Percentiles rank a stretch among this genome's conserved stretches.
phyloP scores from a whole-genome alignment of 2,113 vertebrate species.

The Sterna hirundo region DNA sequence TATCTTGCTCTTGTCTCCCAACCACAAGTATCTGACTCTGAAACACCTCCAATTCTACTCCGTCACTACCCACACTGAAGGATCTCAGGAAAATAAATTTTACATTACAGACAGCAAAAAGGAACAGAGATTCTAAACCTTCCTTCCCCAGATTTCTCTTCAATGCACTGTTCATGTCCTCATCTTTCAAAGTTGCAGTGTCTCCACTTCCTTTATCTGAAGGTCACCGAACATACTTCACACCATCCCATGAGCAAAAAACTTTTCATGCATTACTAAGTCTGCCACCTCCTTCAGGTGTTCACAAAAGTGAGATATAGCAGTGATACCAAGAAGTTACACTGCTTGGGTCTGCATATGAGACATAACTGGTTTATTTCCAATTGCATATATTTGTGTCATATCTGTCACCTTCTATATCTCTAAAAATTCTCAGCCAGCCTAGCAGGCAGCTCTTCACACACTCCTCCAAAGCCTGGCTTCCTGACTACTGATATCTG shows the following conservation, averaged over 20 bases:
- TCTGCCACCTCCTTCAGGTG: background rate
- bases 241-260: background rate
- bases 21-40: background rate
- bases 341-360: background rate
- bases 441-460: background rate
- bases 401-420: background rate
- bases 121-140: background rate
- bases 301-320: background rate
- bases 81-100: background rate
- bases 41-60: background rate
- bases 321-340: background rate
- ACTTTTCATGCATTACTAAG: background rate
- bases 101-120: background rate
- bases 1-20: background rate
- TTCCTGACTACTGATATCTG: background rate
- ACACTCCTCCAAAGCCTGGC: background rate
- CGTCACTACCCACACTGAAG: background rate
- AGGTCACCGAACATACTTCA: background rate
- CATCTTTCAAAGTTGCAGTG: background rate
- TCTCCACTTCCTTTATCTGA: background rate
- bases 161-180: background rate
- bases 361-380: background rate
- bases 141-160: background rate
- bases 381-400: background rate
- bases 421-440: background rate